Percentiles rank a stretch among this genome's conserved stretches.
Evolutionary conservation across 1,140 invertebrate genomes (phyloP).

Genomic region (Harlomillsia oculata): DNA sequence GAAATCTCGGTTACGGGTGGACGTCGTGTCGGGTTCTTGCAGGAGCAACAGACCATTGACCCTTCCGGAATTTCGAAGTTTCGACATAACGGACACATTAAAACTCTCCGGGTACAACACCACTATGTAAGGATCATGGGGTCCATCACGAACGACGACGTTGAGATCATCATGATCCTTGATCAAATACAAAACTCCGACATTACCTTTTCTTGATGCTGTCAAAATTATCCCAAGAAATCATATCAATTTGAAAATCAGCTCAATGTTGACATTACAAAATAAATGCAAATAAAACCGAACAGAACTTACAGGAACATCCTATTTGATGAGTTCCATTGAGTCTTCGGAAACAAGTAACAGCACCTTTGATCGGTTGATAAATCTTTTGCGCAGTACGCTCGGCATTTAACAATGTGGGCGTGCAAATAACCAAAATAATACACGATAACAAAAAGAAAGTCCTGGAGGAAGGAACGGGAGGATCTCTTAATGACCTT

Average conservation of each 20-base stretch:
- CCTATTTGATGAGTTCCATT: constrained; percentile 89
- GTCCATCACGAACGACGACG: constrained; percentile 59
- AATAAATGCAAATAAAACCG: background rate
- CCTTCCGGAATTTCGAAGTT: constrained; percentile 43
- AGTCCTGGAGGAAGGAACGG: too few relatives aligned
- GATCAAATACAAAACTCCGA: constrained; percentile 72
- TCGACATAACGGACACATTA: constrained; percentile 42
- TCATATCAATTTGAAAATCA: background rate
- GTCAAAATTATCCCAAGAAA: constrained; percentile 32
- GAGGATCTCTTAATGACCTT: too few relatives aligned
- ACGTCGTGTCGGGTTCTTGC: constrained; percentile 38
- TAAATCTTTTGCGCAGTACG: too few relatives aligned
- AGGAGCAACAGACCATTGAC: constrained; percentile 53
- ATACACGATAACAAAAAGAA: too few relatives aligned
- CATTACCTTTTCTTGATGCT: constrained; percentile 61
- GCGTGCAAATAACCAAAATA: too few relatives aligned
- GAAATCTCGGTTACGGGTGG: constrained; percentile 39
- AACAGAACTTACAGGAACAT: constrained; percentile 64
- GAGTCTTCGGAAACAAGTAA: constrained; percentile 72
- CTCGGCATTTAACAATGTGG: too few relatives aligned
- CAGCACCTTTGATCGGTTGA: constrained; percentile 55
- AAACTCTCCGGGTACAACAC: constrained; percentile 56
- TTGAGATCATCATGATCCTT: constrained; percentile 51
- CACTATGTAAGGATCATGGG: constrained; percentile 59
- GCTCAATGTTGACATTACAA: background rate